Conservation (phyloP, 2,113 vertebrate genomes). For the Macquaria australasica region DNA sequence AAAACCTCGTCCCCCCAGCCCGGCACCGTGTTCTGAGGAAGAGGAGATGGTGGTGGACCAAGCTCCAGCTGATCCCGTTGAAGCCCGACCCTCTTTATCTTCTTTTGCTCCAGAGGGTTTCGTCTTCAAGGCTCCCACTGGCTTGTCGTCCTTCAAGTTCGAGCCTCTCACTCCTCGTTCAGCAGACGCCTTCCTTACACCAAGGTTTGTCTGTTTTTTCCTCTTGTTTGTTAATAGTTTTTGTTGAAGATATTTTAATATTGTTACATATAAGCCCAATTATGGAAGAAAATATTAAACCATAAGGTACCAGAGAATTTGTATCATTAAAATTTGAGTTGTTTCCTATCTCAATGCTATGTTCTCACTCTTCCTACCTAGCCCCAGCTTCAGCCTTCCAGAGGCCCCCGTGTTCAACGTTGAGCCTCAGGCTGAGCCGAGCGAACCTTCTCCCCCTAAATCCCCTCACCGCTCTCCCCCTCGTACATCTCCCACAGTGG, state of each 20-base stretch:
- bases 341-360: background rate
- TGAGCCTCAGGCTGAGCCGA: constrained; percentile 32
- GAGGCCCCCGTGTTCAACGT: background rate
- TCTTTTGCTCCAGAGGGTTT: constrained; percentile 95
- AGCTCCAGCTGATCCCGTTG: constrained; percentile 45
- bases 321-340: background rate
- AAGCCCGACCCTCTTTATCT: constrained; percentile 81
- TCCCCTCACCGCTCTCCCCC: constrained; percentile 27
- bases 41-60: constrained; percentile 48
- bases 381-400: constrained; percentile 59
- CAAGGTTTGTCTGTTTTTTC: constrained; percentile 63
- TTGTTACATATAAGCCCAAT: background rate
- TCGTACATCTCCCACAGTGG: background rate
- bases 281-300: background rate
- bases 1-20: background rate
- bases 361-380: constrained; percentile 29
- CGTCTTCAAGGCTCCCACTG: constrained; percentile 89
- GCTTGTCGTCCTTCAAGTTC: constrained; percentile 85
- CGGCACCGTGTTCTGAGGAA: constrained; percentile 6
- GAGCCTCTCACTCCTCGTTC: constrained; percentile 88
- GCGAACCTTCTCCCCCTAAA: constrained; percentile 1
- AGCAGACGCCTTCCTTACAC: constrained; percentile 86
- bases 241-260: background rate
- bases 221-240: background rate
- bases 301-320: background rate